Evolutionary conservation across 2,797 vertebrate genomes (phyloP).

Genomic region (Platalea minor): DNA sequence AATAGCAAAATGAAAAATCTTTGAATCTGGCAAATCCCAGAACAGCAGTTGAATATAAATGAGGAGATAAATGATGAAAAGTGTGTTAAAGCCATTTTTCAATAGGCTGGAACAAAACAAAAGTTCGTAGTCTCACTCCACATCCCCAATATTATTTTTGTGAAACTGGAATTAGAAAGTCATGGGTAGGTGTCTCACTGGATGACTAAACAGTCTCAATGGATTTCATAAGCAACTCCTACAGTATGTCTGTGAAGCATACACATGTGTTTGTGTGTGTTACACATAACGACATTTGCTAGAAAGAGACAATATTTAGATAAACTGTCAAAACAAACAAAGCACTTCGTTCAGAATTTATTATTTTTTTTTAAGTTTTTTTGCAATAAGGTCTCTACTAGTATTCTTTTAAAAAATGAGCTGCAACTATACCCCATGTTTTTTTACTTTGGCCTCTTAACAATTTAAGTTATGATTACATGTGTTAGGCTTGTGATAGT

Average conservation of each 20-base stretch:
- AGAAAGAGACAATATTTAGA: not conserved
- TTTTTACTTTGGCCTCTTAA: not conserved
- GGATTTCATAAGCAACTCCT: not conserved
- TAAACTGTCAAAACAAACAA: not conserved
- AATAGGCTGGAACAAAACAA: not conserved
- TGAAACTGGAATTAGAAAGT: not conserved
- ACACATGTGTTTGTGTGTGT: not conserved
- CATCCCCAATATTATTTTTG: not conserved
- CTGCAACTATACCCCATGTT: not conserved
- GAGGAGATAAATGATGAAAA: not conserved
- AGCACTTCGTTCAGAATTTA: not conserved
- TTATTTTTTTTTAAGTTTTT: not conserved
- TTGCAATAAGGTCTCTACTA: not conserved
- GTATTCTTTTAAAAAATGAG: not conserved
- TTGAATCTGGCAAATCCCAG: not conserved
- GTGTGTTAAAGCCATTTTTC: not conserved
- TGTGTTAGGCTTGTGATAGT: rapidly evolving
- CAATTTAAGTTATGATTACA: not conserved
- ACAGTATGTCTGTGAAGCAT: not conserved
- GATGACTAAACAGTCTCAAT: not conserved
- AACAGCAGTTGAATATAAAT: not conserved
- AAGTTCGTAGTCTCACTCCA: not conserved
- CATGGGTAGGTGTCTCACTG: not conserved
- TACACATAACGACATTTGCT: not conserved
- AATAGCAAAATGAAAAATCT: conserved; percentile 4